Evolutionary conservation across 2,113 vertebrate species (phyloP), one percentile per base, ranked within the genome.

Genomic region (Eleginops maclovinus): DNA sequence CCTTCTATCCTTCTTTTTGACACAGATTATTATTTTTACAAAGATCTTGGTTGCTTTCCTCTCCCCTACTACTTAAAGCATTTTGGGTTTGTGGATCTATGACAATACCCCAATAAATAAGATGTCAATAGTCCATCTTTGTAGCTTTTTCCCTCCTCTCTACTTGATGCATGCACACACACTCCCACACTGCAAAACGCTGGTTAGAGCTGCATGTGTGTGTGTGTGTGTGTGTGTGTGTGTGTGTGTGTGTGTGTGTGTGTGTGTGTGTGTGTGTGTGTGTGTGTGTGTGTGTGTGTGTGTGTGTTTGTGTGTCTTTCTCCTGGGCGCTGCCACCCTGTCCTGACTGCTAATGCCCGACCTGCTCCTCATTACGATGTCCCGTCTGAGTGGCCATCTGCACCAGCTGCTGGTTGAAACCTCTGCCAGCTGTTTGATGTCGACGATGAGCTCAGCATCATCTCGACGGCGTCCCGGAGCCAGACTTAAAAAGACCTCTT

Each of bases 351-450:
- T 89, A 88, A 92, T 89, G 81, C 19, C 51, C 81, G 59, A 84
- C 83, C 83, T 87, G 85, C 68, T 81, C 59, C 88, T 91, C 82
- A 90, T 90, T 88, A 91, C 64, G 81, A 78, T 70, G 85, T 75
- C 86, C 82, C 56, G 53, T 84, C 70, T 87, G 81, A 91, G 77
- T 31, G 72, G 78, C 90, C 92, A 92, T 93, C 89, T 93, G 90
- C 84, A 75, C 71, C 88, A 86, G 85, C 90, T 90, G 88, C 71
- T 69, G 79, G 77, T 60, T 77, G 50, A 77, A 82, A 58, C 66
- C 76, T 85, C 79, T 83, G 84, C 90, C 90, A 91, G 71, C 75
- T 73, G 89, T 91, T 93, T 93, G 90, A 93, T 82, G 90, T 91
- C 19, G 43, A 58, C 16, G 72, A 85, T 75, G 75, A 86, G 83